Conservation (phyloP, 2,797 vertebrate genomes). For the Microtus agrestis region DNA sequence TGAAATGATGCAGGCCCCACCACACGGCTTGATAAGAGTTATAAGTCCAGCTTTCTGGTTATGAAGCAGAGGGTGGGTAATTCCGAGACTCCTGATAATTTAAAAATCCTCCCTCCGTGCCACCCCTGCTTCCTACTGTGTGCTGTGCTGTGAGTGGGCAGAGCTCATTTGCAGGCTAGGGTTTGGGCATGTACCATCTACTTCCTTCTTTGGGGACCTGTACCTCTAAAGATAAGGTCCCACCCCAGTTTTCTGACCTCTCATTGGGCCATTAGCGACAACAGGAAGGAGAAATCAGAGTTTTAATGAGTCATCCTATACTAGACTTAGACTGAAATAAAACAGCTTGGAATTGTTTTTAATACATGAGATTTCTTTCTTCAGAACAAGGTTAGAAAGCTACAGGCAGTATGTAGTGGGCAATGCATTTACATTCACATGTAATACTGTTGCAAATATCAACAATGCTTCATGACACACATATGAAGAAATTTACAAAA, state of each 20-base stretch:
- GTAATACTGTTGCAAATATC: background rate
- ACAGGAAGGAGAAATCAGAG: background rate
- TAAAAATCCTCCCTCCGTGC: slow-evolving; percentile 78
- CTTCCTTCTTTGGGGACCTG: background rate
- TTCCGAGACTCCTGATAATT: slow-evolving; percentile 83
- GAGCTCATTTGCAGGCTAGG: background rate
- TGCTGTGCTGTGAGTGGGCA: accelerated
- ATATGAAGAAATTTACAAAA: background rate
- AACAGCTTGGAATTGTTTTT: background rate
- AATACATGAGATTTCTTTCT: background rate
- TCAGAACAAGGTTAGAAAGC: background rate
- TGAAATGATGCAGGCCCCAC: slow-evolving; percentile 87
- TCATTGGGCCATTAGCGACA: background rate
- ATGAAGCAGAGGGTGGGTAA: slow-evolving; percentile 84
- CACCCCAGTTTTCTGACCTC: background rate
- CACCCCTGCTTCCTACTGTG: slow-evolving; percentile 66
- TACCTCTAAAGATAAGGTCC: background rate
- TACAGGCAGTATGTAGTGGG: background rate
- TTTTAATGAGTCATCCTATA: background rate
- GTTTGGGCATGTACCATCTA: accelerated
- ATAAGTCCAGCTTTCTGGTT: slow-evolving; percentile 86
- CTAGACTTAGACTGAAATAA: background rate
- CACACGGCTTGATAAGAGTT: slow-evolving; percentile 86
- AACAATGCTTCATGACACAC: background rate
- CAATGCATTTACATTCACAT: background rate